Evolutionary conservation across 2,113 vertebrate genomes (phyloP), one percentile per base, ranked within the genome.

Genomic region (Ovibos moschatus): DNA sequence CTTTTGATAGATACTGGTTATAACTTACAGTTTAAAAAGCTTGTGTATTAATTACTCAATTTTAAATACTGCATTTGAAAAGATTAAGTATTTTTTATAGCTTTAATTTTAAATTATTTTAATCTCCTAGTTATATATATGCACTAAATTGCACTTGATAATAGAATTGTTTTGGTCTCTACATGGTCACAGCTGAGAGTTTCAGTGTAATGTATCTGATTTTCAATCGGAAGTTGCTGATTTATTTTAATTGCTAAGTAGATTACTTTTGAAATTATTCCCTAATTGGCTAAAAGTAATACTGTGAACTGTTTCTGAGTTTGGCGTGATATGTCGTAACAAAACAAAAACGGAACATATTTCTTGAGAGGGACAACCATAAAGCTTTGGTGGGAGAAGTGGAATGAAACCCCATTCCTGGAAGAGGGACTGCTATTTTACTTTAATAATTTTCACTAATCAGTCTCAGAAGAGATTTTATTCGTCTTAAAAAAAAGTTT

Each of bases 121-220:
- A 84, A 94, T 15, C 6, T 43, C 30, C 64, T 82, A 90, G 36
- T 90, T 92, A 23, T 55, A 93, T 55, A 67, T 95, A 51, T 76
- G 71, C 10, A 12, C 64, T 60, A 83, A 91, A 78, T 97, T 82
- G 6, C 10, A 84, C 30, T 90, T 95, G 14, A 30, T 93, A 93
- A 40, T 94, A 84, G 14, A 94, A 92, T 82, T 93, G 17, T 91
- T 97, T 95, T 94, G 30, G 94, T 96, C 25, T 95, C 17, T 84
- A 30, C 17, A 6, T 79, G n/a, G 40, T 94, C 53, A 92, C 15
- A 86, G 19, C 60, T 92, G 81, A 95, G 91, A 90, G 23, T 87
- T 89, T 50, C 23, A 85, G 9, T 57, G 21, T 84, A 25, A 36
- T 92, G 14, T 57, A 9, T 88, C 36, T 97, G 92, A 85, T 8